Evolutionary conservation across 2,113 vertebrate species (phyloP), one percentile per base, ranked within the genome.

Genomic region (Gavia stellata): DNA sequence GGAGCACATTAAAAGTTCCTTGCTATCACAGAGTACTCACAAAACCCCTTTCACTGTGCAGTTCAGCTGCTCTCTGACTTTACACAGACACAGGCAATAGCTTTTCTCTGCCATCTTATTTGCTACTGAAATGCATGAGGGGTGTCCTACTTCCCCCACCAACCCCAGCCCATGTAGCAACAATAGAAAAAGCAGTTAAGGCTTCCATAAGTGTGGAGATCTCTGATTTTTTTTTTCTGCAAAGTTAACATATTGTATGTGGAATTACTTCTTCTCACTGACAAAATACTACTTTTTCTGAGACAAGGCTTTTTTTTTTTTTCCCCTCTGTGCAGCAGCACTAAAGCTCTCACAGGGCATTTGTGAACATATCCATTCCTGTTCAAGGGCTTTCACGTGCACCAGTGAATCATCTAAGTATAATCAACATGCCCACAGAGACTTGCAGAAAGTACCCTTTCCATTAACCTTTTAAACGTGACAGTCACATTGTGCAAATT

Each of bases 381-480:
- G 33, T 84, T 94, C n/a, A 50, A 91, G 79, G 33, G 40, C 25
- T 91, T 90, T 82, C 62, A 53, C 7, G 4, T 53, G 33, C 58
- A 65, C 44, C 36, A 52, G 28, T 24, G 38, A 66, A 62, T 72
- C 49, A 53, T n/a, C 36, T 42, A 70, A 45, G 31, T 62, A 40
- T 44, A 78, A 90, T 82, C 90, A 91, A 71, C 68, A 36, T 26
- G 28, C 52, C 77, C 81, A 56, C 36, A 36, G 36, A 86, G 61
- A 61, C 14, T 25, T 82, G 45, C 49, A 82, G 71, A 86, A 68
- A 94, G 52, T 58, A 84, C 15, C 36, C 62, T 82, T 90, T 91
- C 84, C 78, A 93, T 96, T 95, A 93, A 96, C 85, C 73, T 96
- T 95, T 95, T 70, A 91, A 92, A 90, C 3, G 2, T 85, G 84